phyloP scores from a whole-genome alignment of 2,888 invertebrate species.

The Lysandra bellargus region DNA sequence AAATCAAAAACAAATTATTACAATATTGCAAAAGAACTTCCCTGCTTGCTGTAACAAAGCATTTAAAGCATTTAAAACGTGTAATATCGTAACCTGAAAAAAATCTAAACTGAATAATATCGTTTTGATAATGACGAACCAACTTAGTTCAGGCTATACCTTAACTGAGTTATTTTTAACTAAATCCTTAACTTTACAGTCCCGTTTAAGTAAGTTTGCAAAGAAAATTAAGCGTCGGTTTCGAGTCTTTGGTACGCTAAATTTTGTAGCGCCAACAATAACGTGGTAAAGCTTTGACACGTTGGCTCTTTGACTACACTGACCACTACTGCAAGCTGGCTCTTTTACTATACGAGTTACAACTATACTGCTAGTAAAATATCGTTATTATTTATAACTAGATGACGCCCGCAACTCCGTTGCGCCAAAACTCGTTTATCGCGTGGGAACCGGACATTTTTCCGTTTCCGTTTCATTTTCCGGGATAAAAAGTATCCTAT shows the following conservation, averaged over 20 bases:
- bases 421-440: no score
- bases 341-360: neutral
- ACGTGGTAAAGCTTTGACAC: neutral
- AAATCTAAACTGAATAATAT: neutral
- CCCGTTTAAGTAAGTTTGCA: constrained; percentile 23
- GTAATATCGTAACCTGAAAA: neutral
- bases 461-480: no score
- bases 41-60: neutral
- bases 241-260: constrained; percentile 16
- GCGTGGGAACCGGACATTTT: no score
- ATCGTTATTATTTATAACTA: neutral
- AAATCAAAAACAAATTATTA: no score
- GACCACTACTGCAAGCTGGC: neutral
- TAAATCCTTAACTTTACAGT: constrained; percentile 25
- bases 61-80: neutral
- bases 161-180: constrained; percentile 18
- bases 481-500: no score
- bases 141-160: neutral
- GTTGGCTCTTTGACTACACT: constrained; percentile 11
- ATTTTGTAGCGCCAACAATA: constrained; percentile 19
- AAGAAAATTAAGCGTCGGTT: constrained; percentile 14
- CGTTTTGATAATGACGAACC: constrained; percentile 10
- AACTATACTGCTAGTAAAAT: neutral
- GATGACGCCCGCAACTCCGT: no score
- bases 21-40: no score